Conservation (phyloP, 2,797 vertebrate genomes). For the Epinephelus malabaricus region DNA sequence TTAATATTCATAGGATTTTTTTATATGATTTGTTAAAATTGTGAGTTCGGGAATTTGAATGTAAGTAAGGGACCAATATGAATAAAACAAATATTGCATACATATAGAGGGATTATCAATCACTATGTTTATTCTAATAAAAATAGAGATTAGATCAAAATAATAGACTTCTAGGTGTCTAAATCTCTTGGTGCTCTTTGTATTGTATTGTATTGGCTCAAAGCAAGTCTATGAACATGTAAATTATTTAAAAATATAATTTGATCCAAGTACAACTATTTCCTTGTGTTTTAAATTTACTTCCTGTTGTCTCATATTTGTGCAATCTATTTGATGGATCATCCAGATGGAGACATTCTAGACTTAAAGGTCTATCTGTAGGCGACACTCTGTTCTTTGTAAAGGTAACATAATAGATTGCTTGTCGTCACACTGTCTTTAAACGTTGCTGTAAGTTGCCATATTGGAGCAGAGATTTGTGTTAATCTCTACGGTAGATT, state of each 20-base stretch:
- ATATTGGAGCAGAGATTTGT: slow-evolving; percentile 47
- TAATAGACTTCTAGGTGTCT: neutral
- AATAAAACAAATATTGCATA: neutral
- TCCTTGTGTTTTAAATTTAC: slow-evolving; percentile 31
- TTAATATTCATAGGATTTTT: neutral
- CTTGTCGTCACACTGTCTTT: slow-evolving; percentile 40
- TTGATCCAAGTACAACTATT: slow-evolving; percentile 48
- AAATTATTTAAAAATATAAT: slow-evolving; percentile 41
- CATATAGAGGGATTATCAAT: neutral
- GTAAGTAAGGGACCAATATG: neutral
- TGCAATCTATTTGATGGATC: slow-evolving; percentile 39
- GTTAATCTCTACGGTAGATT: slow-evolving; percentile 20
- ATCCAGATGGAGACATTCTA: slow-evolving; percentile 32
- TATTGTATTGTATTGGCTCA: neutral
- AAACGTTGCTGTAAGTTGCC: slow-evolving; percentile 44
- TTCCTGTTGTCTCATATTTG: slow-evolving; percentile 37
- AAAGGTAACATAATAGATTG: slow-evolving; percentile 37
- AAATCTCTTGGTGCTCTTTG: neutral
- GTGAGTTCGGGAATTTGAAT: neutral
- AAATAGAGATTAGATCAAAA: slow-evolving; percentile 3
- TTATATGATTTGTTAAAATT: neutral
- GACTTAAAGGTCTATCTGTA: slow-evolving; percentile 34
- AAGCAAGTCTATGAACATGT: slow-evolving; percentile 30
- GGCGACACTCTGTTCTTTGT: slow-evolving; percentile 25
- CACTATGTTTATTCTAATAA: neutral